Evolutionary conservation across 2,888 invertebrate genomes (phyloP).

Genomic region (Mesochorus sp.): DNA sequence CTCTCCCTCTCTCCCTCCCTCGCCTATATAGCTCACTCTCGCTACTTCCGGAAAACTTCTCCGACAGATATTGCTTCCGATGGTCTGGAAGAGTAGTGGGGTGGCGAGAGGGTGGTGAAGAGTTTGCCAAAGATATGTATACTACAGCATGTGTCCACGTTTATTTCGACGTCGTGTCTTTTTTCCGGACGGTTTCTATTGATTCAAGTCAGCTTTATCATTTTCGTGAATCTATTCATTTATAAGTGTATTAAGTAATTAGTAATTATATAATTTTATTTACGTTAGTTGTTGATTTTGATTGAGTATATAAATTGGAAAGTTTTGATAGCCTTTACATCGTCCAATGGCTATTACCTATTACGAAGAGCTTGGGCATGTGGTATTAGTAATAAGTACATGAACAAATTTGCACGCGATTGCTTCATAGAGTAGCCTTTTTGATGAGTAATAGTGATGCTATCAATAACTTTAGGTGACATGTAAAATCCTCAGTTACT

Average conservation of each 20-base stretch:
- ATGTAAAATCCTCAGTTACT: too few relatives aligned
- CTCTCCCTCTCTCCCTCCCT: neutral
- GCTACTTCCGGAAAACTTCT: slow-evolving; percentile 58
- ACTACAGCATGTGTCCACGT: neutral
- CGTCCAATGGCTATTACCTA: too few relatives aligned
- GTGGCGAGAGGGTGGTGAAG: slow-evolving; percentile 24
- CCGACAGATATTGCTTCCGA: slow-evolving; percentile 64
- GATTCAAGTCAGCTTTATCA: slow-evolving; percentile 10
- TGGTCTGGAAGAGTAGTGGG: slow-evolving; percentile 62
- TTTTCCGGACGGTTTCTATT: slow-evolving; percentile 22
- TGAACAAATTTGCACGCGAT: too few relatives aligned
- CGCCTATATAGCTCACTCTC: slow-evolving; percentile 34
- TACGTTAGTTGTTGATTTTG: too few relatives aligned
- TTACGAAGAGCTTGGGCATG: too few relatives aligned
- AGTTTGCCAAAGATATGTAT: slow-evolving; percentile 43
- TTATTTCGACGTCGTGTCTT: slow-evolving; percentile 26
- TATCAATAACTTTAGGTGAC: too few relatives aligned
- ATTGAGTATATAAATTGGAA: too few relatives aligned
- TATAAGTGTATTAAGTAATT: slow-evolving; percentile 18
- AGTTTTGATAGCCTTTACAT: too few relatives aligned
- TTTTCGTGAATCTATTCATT: neutral
- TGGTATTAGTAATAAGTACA: too few relatives aligned
- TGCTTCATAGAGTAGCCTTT: too few relatives aligned
- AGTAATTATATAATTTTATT: too few relatives aligned
- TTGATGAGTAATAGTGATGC: too few relatives aligned